phyloP scores from a whole-genome alignment of 1,140 invertebrate species.

The Samia ricini region DNA sequence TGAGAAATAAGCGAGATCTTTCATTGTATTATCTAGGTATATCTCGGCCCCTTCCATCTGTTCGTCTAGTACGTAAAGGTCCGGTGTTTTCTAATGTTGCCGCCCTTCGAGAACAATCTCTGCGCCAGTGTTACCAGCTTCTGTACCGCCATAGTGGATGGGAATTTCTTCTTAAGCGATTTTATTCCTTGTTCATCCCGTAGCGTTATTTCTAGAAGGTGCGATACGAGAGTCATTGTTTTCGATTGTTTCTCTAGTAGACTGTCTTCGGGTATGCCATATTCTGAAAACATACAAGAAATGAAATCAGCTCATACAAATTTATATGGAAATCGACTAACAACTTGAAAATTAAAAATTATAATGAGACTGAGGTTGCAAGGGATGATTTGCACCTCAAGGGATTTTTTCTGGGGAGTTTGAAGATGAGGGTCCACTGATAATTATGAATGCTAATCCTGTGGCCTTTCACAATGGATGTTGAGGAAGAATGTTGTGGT shows the following conservation, averaged over 20 bases:
- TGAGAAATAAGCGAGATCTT: constrained; percentile 90
- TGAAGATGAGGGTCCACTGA: too few species aligned
- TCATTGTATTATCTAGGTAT: constrained; percentile 87
- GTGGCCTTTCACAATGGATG: too few species aligned
- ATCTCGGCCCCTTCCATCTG: constrained; percentile 83
- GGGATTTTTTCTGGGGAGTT: too few species aligned
- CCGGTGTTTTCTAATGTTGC: constrained; percentile 59
- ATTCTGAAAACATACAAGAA: constrained; percentile 81
- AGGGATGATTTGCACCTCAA: too few species aligned
- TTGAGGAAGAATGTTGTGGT: too few species aligned
- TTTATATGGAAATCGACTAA: too few species aligned
- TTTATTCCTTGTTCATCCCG: constrained; percentile 79
- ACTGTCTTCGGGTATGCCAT: constrained; percentile 87
- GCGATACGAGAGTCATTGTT: constrained; percentile 81
- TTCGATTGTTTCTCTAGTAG: constrained; percentile 80
- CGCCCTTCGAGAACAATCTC: constrained; percentile 79
- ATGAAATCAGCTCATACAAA: too few species aligned
- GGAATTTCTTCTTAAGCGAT: constrained; percentile 83
- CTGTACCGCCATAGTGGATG: constrained; percentile 88
- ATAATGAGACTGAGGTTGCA: too few species aligned
- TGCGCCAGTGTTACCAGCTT: constrained; percentile 87
- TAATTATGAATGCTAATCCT: too few species aligned
- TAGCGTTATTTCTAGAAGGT: constrained; percentile 83
- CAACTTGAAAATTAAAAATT: too few species aligned
- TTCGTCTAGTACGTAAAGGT: constrained; percentile 74